Base-by-base conservation (phyloP, 2,113 vertebrate genomes). In the Austrofundulus limnaeus region DNA sequence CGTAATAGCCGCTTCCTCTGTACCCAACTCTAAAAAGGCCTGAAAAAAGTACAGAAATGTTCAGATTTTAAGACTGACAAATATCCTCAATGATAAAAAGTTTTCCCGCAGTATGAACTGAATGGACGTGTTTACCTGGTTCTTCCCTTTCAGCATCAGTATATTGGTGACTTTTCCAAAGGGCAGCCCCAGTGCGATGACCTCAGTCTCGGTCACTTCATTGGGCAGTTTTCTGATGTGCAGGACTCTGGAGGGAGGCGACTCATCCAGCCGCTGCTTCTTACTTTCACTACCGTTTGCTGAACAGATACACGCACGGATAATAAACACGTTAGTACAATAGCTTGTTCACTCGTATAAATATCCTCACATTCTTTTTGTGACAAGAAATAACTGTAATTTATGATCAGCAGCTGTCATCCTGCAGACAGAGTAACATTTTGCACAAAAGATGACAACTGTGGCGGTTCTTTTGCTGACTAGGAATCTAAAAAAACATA, bases 131-230 rank as follows among this genome's bases (percentile, higher is more conserved):
- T 19, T 60, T 90, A 98, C 97, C 97, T 99, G 97, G 79, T 98
- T 99, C 87, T 99, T 99, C 75, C 97, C 97, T 92, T 99, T 99
- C 63, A 99, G 92, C 97, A 99, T 99, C 39, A 99, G 92, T 85
- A 99, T 98, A 80, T 99, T 99, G 80, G 97, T 99, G 87, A 99
- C 96, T 83, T 98, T 98, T 75, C 97, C 97, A 86, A 99, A 99
- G 51, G 97, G 97, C 73, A 99, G 92, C 16, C 96, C 97, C 85
- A 99, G 90, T 80, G 97, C 96, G 78, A 99, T 98, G 79, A 99
- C 97, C 91, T 99, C 97, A 2, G 97, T 98, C 88, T 99, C 97
- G 34, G 96, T 97, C 68, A 98, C 97, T 92, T 99, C 96, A 49
- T 92, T 96, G 34, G 97, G 96, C 78, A 99, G 94, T 83, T 99